phyloP scores from a whole-genome alignment of 2,797 vertebrate genomes.

The Peromyscus melanophrys region DNA sequence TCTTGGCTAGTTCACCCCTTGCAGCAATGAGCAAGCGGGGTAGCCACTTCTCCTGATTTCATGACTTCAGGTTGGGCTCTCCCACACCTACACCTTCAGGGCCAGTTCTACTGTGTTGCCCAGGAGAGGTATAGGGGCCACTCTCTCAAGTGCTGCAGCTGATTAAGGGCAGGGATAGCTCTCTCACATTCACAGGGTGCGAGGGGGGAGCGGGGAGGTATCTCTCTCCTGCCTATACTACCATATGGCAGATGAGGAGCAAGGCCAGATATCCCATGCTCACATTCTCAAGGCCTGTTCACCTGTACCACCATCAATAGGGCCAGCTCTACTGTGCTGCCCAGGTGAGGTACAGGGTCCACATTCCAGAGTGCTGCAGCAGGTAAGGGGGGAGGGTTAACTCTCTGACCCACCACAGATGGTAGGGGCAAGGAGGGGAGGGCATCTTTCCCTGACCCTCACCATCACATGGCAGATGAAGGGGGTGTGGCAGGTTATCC shows the following conservation, averaged over 20 bases:
- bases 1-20: too few species aligned
- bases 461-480: not conserved
- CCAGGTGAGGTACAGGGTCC: not conserved
- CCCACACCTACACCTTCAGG: too few species aligned
- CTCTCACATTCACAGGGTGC: not conserved
- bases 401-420: not conserved
- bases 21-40: too few species aligned
- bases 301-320: not conserved
- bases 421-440: not conserved
- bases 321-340: not conserved
- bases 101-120: too few species aligned
- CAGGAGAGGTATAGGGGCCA: too few species aligned
- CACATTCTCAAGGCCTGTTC: not conserved
- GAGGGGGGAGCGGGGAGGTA: rapidly evolving
- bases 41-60: too few species aligned
- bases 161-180: too few species aligned
- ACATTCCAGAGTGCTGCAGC: not conserved
- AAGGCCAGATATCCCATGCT: not conserved
- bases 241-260: not conserved
- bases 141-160: too few species aligned
- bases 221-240: not conserved
- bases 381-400: not conserved
- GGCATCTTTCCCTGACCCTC: not conserved
- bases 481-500: too few species aligned
- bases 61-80: too few species aligned